These are phyloP conservation scores for Zosterops lateralis DNA, from an alignment of 2,113 vertebrate genomes.

Conservation along the genomic window DNA sequence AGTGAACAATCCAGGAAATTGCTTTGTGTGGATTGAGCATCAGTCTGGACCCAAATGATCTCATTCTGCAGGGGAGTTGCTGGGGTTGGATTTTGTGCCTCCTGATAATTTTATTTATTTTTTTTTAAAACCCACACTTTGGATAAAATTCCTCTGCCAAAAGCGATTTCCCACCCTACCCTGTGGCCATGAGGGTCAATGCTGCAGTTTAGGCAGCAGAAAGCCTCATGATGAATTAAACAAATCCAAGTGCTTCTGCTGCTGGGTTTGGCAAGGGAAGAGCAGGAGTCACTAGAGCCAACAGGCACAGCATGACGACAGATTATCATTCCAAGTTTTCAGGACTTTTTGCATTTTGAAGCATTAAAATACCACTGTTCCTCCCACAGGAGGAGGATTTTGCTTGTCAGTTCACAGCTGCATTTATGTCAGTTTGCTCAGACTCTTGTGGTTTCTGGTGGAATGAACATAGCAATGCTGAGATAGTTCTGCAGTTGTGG, in stretches of 20 bases:
- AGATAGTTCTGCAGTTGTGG: accelerated
- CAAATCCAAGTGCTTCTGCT: not conserved
- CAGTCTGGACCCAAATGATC: not conserved
- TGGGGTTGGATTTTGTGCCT: not conserved
- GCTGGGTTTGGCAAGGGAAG: not conserved
- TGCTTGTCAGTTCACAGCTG: not conserved
- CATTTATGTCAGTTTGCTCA: not conserved
- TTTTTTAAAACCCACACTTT: not conserved
- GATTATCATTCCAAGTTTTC: not conserved
- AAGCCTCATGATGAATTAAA: not conserved
- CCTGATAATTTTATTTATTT: not conserved
- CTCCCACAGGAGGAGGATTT: not conserved
- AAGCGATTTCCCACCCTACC: not conserved
- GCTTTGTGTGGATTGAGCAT: not conserved
- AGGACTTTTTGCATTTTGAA: not conserved
- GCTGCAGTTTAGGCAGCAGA: not conserved
- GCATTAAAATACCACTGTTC: not conserved
- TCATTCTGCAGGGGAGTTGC: not conserved
- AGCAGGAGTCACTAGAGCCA: not conserved
- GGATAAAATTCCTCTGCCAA: not conserved
- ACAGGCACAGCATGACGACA: not conserved
- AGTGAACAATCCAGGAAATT: not conserved
- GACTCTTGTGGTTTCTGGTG: not conserved
- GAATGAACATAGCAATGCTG: not conserved
- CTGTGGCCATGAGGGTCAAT: not conserved